Conservation (phyloP, 1,140 invertebrate species). For the Cydia splendana region DNA sequence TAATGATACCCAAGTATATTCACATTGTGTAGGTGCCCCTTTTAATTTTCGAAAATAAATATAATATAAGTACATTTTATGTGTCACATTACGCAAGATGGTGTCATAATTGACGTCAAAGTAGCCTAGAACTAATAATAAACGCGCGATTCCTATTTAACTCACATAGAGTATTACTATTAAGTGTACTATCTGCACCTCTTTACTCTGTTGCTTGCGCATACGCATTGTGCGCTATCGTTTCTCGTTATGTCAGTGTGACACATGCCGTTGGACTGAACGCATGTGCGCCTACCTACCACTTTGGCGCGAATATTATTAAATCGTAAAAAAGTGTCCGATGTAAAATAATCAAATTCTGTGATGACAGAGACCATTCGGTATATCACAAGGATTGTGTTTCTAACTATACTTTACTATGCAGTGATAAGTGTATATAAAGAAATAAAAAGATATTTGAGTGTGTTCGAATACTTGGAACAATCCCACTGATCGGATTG, state of each 20-base stretch:
- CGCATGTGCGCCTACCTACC: conserved; percentile 40
- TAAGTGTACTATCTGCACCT: background rate
- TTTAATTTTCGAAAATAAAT: too few species aligned
- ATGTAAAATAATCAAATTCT: conserved; percentile 40
- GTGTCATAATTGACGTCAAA: too few species aligned
- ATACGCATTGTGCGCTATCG: conserved; percentile 62
- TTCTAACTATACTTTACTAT: conserved; percentile 62
- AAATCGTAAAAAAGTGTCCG: conserved; percentile 38
- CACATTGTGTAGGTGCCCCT: too few species aligned
- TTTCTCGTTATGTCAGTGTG: conserved; percentile 52
- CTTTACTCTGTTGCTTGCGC: conserved; percentile 38
- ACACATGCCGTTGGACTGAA: conserved; percentile 41
- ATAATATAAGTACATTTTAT: too few species aligned
- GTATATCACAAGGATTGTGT: conserved; percentile 55
- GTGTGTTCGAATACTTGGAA: conserved; percentile 39
- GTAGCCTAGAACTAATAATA: too few species aligned
- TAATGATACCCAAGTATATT: too few species aligned
- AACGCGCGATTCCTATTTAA: too few species aligned
- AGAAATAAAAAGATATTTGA: conserved; percentile 60
- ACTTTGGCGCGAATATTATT: conserved; percentile 54
- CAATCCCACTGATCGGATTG: conserved; percentile 27
- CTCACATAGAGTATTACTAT: background rate
- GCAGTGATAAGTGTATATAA: conserved; percentile 61
- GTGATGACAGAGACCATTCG: conserved; percentile 64
- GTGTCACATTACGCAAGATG: too few species aligned